Percentiles rank a stretch among this genome's conserved stretches.
phyloP scores from a whole-genome alignment of 2,113 vertebrate species.

The Ptilonorhynchus violaceus region DNA sequence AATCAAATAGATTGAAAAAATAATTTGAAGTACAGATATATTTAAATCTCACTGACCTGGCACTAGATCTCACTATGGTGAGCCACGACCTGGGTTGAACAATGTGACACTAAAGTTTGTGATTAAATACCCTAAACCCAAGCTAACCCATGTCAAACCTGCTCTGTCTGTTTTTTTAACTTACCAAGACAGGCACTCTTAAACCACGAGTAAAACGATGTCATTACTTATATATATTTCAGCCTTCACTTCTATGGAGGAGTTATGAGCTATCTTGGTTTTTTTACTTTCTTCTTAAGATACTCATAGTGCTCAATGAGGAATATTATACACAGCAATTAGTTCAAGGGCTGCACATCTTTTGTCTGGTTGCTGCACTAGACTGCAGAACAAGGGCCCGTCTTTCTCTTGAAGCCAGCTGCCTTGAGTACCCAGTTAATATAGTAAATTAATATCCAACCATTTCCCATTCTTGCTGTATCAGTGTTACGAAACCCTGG shows the following conservation, averaged over 20 bases:
- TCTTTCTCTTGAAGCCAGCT: not conserved
- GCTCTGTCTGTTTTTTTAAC: not conserved
- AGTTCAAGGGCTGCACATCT: not conserved
- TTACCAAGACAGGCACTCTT: not conserved
- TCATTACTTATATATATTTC: not conserved
- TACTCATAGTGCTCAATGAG: not conserved
- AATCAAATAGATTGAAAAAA: not conserved
- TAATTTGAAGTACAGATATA: not conserved
- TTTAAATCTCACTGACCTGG: not conserved
- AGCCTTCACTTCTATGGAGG: not conserved
- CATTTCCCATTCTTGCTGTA: not conserved
- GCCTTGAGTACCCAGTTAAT: not conserved
- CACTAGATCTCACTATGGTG: not conserved
- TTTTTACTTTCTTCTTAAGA: not conserved
- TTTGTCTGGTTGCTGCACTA: not conserved
- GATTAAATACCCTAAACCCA: not conserved
- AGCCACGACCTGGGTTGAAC: not conserved
- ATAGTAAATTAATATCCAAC: conserved; percentile 28
- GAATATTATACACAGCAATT: not conserved
- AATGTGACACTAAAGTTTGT: not conserved
- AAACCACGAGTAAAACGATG: not conserved
- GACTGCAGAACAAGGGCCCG: not conserved
- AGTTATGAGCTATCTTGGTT: not conserved
- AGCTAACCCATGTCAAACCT: not conserved
- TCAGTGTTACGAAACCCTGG: conserved; percentile 45